Conservation (phyloP, 2,888 invertebrate species). For the Synergus umbraculus region DNA sequence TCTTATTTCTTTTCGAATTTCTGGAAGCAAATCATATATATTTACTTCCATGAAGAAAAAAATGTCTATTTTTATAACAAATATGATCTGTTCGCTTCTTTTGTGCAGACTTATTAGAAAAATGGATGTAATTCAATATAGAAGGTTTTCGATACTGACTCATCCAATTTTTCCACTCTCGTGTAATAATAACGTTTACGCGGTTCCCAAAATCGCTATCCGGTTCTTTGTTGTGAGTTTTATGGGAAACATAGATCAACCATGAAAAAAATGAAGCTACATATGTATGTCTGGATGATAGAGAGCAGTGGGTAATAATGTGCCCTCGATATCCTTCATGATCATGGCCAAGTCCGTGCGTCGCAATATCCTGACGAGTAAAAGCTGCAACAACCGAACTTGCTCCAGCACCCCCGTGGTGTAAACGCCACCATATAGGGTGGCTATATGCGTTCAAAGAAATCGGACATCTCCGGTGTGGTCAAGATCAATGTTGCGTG, state of each 20-base stretch:
- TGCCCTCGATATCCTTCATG: constrained; percentile 38
- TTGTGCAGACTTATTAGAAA: background rate
- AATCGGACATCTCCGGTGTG: constrained; percentile 9
- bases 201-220: constrained; percentile 11
- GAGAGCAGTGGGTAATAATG: constrained; percentile 35
- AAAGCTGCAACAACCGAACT: constrained; percentile 16
- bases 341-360: background rate
- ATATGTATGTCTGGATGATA: constrained; percentile 8
- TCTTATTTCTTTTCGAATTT: too few species aligned
- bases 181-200: background rate
- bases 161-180: constrained; percentile 10
- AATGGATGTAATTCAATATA: background rate
- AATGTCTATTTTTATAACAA: too few species aligned
- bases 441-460: constrained; percentile 20
- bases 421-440: constrained; percentile 27
- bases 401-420: constrained; percentile 11
- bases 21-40: too few species aligned
- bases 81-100: background rate
- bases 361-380: constrained; percentile 23
- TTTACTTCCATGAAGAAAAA: too few species aligned
- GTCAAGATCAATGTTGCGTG: constrained; percentile 6
- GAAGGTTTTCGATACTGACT: background rate
- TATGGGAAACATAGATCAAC: constrained; percentile 33
- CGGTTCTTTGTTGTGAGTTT: constrained; percentile 8
- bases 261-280: constrained; percentile 7